Conservation (phyloP, 2,113 vertebrate genomes). For the Macrotus californicus region DNA sequence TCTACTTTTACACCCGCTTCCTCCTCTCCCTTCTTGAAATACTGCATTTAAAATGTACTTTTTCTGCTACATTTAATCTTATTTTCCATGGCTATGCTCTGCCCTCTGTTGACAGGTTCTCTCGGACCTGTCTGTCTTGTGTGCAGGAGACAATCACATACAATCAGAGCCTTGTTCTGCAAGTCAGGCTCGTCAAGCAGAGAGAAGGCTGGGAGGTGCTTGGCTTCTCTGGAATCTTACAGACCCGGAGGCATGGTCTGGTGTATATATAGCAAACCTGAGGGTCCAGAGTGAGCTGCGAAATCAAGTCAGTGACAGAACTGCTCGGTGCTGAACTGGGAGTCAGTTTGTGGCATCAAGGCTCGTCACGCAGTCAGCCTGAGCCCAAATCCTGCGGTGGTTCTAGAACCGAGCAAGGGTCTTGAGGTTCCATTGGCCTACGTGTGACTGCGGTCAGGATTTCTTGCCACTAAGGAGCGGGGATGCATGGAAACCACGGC, state of each 20-base stretch:
- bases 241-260: background rate
- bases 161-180: background rate
- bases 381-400: background rate
- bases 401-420: background rate
- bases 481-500: background rate
- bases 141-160: background rate
- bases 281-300: background rate
- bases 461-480: constrained; percentile 2
- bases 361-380: background rate
- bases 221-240: background rate
- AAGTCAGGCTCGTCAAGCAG: background rate
- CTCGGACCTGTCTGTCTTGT: background rate
- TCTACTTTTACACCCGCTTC: background rate
- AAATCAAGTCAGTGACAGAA: background rate
- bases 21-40: background rate
- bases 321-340: background rate
- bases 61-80: background rate
- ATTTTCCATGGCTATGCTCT: background rate
- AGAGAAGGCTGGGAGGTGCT: background rate
- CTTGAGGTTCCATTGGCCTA: background rate
- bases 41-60: background rate
- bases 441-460: background rate
- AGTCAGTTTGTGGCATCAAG: background rate
- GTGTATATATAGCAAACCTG: background rate
- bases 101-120: constrained; percentile 26